Conservation (phyloP, 1,140 invertebrate species). For the Centruroides vittatus region DNA sequence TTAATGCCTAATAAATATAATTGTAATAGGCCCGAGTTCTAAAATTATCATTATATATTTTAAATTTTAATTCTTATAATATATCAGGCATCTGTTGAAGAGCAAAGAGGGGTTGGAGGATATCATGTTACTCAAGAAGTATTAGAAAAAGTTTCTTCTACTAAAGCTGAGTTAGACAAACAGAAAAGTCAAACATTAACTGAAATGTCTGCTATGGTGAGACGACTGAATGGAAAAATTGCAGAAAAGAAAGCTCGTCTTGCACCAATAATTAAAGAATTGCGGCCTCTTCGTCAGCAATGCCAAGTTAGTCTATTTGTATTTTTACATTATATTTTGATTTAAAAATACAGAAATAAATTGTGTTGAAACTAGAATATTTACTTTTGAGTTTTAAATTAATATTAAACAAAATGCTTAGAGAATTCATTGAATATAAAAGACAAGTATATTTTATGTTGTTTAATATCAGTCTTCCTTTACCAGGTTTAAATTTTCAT, state of each 20-base stretch:
- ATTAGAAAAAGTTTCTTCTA: conserved; percentile 40
- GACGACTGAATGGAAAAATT: conserved; percentile 39
- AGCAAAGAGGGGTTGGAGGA: conserved; percentile 36
- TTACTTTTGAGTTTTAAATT: no score
- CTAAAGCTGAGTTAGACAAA: conserved; percentile 40
- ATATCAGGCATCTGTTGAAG: conserved; percentile 24
- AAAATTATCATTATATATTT: no score
- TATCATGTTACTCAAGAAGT: conserved; percentile 38
- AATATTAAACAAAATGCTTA: no score
- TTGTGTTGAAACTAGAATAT: no score
- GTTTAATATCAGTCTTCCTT: no score
- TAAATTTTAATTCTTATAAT: background rate
- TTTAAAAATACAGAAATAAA: no score
- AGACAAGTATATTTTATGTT: no score
- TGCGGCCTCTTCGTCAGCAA: conserved; percentile 41
- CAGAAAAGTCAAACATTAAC: conserved; percentile 40
- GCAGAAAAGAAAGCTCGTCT: conserved; percentile 40
- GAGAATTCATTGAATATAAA: no score
- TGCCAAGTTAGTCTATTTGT: conserved; percentile 25
- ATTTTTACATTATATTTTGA: no score
- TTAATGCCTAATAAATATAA: background rate
- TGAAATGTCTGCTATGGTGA: conserved; percentile 41
- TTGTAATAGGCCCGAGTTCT: background rate
- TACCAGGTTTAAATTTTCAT: no score
- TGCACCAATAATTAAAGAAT: conserved; percentile 46